phyloP scores from a whole-genome alignment of 2,113 vertebrate species.

The Apistogramma diplotaenia region DNA sequence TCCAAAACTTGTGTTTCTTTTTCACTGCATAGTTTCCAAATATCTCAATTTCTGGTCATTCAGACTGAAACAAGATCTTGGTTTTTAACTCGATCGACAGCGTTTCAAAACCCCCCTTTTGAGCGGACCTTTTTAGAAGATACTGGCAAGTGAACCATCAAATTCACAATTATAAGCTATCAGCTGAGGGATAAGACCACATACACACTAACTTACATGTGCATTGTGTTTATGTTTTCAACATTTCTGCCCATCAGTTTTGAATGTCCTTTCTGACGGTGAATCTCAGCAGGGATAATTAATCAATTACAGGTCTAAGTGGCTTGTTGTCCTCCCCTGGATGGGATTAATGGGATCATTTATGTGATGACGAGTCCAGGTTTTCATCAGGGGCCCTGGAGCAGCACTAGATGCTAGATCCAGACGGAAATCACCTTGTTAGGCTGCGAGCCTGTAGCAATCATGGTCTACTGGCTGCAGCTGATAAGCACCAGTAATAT shows the following conservation, averaged over 20 bases:
- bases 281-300: conserved; percentile 34
- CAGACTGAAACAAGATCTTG: neutral
- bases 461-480: conserved; percentile 31
- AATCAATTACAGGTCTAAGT: conserved; percentile 49
- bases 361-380: conserved; percentile 10
- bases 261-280: conserved; percentile 14
- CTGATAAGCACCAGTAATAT: conserved; percentile 38
- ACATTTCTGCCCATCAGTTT: conserved; percentile 8
- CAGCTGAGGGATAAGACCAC: neutral
- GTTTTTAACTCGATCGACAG: neutral
- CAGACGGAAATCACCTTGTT: conserved; percentile 29
- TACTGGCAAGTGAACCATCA: neutral
- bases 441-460: conserved; percentile 16
- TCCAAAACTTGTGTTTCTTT: neutral
- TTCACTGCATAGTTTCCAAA: neutral
- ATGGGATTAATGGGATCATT: conserved; percentile 54
- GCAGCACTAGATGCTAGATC: neutral
- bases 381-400: conserved; percentile 12
- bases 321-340: conserved; percentile 31
- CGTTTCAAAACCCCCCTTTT: neutral
- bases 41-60: neutral
- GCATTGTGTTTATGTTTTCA: conserved; percentile 9
- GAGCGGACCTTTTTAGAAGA: fast-evolving
- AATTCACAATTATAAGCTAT: neutral
- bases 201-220: neutral